Conservation (phyloP, 2,888 invertebrate species). For the Scaptomyza cyrtandrae region DNA sequence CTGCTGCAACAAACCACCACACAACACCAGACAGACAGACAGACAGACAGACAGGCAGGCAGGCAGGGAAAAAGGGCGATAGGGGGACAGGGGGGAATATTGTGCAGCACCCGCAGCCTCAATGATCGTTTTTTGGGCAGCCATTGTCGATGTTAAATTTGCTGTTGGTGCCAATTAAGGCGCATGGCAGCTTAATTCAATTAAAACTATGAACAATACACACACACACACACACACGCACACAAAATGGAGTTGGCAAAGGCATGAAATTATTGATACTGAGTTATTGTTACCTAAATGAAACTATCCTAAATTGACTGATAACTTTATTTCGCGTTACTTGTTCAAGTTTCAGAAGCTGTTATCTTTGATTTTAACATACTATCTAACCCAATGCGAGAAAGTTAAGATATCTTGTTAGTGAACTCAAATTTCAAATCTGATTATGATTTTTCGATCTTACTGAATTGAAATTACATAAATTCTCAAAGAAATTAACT, state of each 20-base stretch:
- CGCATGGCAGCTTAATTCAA: slow-evolving; percentile 66
- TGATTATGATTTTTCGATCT: no score
- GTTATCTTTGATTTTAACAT: no score
- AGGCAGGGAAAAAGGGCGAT: background rate
- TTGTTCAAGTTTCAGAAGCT: no score
- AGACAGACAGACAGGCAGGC: background rate
- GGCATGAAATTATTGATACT: slow-evolving; percentile 13
- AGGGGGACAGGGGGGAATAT: slow-evolving; percentile 1
- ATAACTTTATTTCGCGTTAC: no score
- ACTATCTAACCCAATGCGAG: no score
- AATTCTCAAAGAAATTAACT: no score
- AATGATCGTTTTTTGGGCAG: slow-evolving; percentile 39
- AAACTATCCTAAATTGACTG: background rate
- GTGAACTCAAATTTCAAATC: no score
- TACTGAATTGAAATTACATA: no score
- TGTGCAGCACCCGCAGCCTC: slow-evolving; percentile 59
- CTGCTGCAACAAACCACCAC: slow-evolving; percentile 15
- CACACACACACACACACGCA: slow-evolving; percentile 13
- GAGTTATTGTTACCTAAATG: background rate
- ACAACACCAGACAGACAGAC: slow-evolving; percentile 23
- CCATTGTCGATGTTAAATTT: slow-evolving; percentile 57
- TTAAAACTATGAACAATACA: slow-evolving; percentile 45
- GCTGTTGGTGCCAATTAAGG: slow-evolving; percentile 68
- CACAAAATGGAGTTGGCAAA: slow-evolving; percentile 43
- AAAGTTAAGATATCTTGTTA: no score